Conservation (phyloP, 2,113 vertebrate species). For the Larimichthys crocea region DNA sequence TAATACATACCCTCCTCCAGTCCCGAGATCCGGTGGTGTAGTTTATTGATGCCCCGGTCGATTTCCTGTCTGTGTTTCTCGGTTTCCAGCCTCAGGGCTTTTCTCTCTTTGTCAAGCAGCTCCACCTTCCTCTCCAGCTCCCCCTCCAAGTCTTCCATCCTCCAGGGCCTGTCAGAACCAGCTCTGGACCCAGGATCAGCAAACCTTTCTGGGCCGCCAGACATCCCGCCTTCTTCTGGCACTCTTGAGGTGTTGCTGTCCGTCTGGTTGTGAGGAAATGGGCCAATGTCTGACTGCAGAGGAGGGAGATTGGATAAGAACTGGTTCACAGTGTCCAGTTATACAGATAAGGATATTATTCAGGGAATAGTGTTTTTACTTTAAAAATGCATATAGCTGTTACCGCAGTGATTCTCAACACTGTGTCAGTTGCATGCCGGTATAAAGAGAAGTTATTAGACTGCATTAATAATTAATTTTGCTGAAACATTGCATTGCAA, state of each 20-base stretch:
- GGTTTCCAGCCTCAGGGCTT: constrained; percentile 82
- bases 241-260: constrained; percentile 42
- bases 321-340: constrained; percentile 12
- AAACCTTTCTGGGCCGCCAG: constrained; percentile 48
- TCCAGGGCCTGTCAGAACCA: constrained; percentile 75
- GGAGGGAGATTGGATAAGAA: constrained; percentile 29
- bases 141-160: constrained; percentile 92
- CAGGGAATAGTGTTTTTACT: not conserved
- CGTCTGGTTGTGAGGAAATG: constrained; percentile 79
- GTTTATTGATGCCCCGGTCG: constrained; percentile 87
- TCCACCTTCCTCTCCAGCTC: constrained; percentile 93
- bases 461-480: constrained; percentile 11
- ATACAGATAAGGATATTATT: not conserved
- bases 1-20: constrained; percentile 90
- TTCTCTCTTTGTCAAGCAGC: constrained; percentile 92
- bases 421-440: not conserved
- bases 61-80: constrained; percentile 89
- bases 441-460: constrained; percentile 1
- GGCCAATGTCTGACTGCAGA: constrained; percentile 81
- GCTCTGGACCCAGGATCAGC: constrained; percentile 51
- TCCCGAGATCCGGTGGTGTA: constrained; percentile 88
- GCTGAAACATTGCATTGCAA: not conserved
- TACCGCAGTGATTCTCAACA: not conserved
- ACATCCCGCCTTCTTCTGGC: constrained; percentile 43
- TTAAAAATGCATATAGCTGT: not conserved